phyloP scores from a whole-genome alignment of 2,797 vertebrate species.

The Chloroceryle inda region DNA sequence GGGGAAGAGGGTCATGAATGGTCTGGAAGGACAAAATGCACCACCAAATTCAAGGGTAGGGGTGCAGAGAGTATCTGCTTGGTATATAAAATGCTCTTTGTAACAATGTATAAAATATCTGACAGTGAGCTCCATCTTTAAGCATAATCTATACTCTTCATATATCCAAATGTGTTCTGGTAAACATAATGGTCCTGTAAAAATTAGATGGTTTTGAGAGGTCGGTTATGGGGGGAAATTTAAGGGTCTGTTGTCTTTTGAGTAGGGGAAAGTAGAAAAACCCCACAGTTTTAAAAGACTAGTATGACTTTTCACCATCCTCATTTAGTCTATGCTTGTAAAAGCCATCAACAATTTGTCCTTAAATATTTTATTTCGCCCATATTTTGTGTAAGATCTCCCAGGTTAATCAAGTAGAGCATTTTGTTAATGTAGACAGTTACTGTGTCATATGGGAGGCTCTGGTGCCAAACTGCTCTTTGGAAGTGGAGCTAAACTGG shows the following conservation, averaged over 20 bases:
- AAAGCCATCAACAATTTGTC: neutral
- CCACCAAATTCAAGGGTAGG: no score
- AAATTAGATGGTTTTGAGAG: neutral
- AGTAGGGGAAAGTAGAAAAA: neutral
- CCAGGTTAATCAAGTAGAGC: neutral
- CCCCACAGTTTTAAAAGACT: neutral
- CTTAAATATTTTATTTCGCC: neutral
- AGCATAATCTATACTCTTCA: no score
- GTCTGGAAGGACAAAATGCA: no score
- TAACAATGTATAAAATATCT: no score
- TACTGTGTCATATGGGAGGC: no score
- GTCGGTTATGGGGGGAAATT: neutral
- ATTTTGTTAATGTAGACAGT: neutral
- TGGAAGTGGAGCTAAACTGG: neutral
- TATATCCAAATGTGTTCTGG: neutral
- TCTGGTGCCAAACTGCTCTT: neutral
- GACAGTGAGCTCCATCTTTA: no score
- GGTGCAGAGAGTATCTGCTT: no score
- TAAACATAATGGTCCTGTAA: neutral
- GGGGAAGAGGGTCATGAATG: neutral
- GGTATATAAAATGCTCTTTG: no score
- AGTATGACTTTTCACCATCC: neutral
- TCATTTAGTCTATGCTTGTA: neutral
- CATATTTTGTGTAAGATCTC: neutral
- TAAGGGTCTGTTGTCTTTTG: neutral